These are phyloP conservation scores for Azemiops feae DNA, from an alignment of 2,113 vertebrate genomes.

Conservation along the genomic window DNA sequence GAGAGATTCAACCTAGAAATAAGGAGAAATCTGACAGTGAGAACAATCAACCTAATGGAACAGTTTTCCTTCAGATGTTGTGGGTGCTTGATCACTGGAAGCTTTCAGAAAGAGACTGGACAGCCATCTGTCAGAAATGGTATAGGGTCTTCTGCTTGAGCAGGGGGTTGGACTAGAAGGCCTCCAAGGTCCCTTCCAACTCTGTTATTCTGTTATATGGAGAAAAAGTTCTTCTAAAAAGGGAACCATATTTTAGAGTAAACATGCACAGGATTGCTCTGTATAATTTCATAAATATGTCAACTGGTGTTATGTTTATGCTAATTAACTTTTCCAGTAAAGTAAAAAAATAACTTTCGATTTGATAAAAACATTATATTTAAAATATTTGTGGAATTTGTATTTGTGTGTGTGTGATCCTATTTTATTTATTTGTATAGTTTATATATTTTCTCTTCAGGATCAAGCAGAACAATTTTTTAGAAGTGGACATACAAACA, in stretches of 20 bases:
- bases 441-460: slow-evolving; percentile 63
- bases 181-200: too few species aligned
- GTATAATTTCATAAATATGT: background rate
- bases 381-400: background rate
- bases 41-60: too few species aligned
- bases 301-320: background rate
- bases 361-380: background rate
- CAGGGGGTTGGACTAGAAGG: too few species aligned
- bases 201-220: background rate
- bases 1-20: too few species aligned
- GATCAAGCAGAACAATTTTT: slow-evolving; percentile 85
- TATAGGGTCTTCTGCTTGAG: too few species aligned
- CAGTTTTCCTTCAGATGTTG: too few species aligned
- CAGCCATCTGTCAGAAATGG: too few species aligned
- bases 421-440: background rate
- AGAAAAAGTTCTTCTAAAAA: background rate
- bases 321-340: background rate
- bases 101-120: too few species aligned
- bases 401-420: fast-evolving
- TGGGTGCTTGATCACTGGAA: too few species aligned
- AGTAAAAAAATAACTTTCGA: background rate
- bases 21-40: too few species aligned
- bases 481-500: slow-evolving; percentile 94
- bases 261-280: background rate
- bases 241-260: background rate